Base-by-base conservation (phyloP, 92 coral and sea anemone genomes). In the Phenganax marumi region DNA sequence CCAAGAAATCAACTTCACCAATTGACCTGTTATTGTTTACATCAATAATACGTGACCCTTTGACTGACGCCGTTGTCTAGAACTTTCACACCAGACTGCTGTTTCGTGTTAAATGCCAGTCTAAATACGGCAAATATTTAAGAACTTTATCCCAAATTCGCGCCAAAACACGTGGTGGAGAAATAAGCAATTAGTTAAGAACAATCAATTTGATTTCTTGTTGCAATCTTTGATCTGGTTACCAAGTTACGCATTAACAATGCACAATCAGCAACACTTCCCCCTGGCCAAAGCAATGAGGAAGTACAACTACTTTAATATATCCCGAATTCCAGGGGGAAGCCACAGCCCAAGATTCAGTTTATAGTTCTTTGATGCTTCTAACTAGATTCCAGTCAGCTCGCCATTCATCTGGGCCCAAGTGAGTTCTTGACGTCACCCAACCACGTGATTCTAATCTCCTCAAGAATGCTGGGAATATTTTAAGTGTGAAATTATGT, bases 351-450 rank as follows among this genome's bases (percentile, higher is more conserved):
- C n/a, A n/a, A n/a, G n/a, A 11, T 62, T 62, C 68, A 25, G 43
- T 56, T 57, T 48, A 76, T 22, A 54, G 81, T 54, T 57, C 19
- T 57, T 76, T 76, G 49, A 19, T 13, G 4, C 52, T 76, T 24
- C 50, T 52, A 17, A 56, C 43, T 12, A 87, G 63, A 52, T 88
- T 91, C 99, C 99, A 96, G 79, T 89, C 90, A 16, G 93, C 90
- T 24, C 99, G 89, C 99, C 99, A 96, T 71, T 96, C 99, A 70
- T 96, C 90, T 19, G 97, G 92, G 6, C 97, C 97, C 48, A 96
- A 80, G 78, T 96, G 99, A 7, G 92, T 96, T 47, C 97, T 90
- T 66, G 97, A 89, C 51, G 97, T 91, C 85, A 88, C 90, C 99
- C 99, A 96, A 48, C 99, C 99, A 66, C 91, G 85, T 76, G 85